Conservation (phyloP, 1,140 invertebrate genomes). For the Drosophila teissieri region DNA sequence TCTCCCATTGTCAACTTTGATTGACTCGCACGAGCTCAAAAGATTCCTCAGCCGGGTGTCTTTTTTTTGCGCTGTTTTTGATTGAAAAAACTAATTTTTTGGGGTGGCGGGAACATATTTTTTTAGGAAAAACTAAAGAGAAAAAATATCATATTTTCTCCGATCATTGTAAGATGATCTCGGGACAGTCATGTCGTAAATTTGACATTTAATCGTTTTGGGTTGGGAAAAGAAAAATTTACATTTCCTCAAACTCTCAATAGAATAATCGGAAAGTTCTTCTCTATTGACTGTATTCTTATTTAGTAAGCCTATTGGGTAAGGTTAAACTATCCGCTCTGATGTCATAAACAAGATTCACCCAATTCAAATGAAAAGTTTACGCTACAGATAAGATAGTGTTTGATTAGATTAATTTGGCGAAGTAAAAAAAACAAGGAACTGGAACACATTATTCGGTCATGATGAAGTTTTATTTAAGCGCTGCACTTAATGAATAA, state of each 20-base stretch:
- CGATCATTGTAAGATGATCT: constrained; percentile 71
- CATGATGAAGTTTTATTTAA: background rate
- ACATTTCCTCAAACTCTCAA: constrained; percentile 9
- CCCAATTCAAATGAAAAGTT: constrained; percentile 12
- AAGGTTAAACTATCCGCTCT: constrained; percentile 21
- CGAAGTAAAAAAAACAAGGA: background rate
- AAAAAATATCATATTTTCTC: constrained; percentile 31
- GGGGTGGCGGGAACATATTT: constrained; percentile 13
- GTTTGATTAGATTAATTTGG: constrained; percentile 16
- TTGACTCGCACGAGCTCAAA: constrained; percentile 64
- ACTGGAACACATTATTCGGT: too few species aligned
- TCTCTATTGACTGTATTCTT: constrained; percentile 2
- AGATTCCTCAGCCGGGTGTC: constrained; percentile 50
- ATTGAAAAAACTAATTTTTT: constrained; percentile 42
- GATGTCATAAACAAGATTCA: constrained; percentile 22
- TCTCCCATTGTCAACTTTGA: constrained; percentile 64
- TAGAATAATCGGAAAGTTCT: background rate
- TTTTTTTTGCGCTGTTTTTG: constrained; percentile 55
- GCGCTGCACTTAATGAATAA: too few species aligned
- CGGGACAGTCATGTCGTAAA: constrained; percentile 64
- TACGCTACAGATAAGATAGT: constrained; percentile 14
- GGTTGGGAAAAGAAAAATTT: constrained; percentile 22
- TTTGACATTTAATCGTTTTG: constrained; percentile 77
- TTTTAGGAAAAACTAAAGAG: constrained; percentile 24
- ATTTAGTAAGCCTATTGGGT: constrained; percentile 10